Base-by-base conservation (phyloP, 2,888 invertebrate species). In the Lasioglossum morio region DNA sequence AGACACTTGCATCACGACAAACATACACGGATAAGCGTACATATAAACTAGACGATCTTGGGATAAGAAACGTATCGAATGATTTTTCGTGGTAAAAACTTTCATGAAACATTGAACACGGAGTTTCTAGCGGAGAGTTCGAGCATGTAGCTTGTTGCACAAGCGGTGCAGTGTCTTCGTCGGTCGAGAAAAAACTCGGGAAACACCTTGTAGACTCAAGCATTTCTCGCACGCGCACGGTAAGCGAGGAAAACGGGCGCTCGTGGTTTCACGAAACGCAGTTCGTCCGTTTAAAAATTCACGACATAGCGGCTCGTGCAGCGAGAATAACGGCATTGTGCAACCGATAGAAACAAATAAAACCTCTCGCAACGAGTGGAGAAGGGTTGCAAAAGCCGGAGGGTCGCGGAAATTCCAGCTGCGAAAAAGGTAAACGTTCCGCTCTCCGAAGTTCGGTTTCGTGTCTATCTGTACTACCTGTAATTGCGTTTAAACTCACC, bases 281-380 rank as follows among this genome's bases (percentile, higher is more conserved):
- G 66, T 66, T 66, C 30, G 34, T 63, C 14, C 30, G 66, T 66
- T 34, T 66, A 30, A 66, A 66, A 66, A 66, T 66, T 66, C 34
- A 66, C 34, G 66, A 34, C 34, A 34, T 30, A 30, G 66, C 66
- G 19, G 66, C 66, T 66, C 8, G 8, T 8, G 63, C 60, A 60
- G 60, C 34, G 60, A 30, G 30, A 63, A 63, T 63, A 30, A 63
- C 60, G 19, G 34, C 34, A 30, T 19, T 19, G 19, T 19, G 34
- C 66, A 30, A 66, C 34, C 66, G 19, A 66, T 34, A 66, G 30
- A 34, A 66, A 66, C 30, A 63, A 66, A 66, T 66, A 34, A 66
- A 66, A 66, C 27, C 2, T 14, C 16, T 16, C 2, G 60, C 60
- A 53, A 63, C 27, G 60, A 30, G 5, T 7, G 60, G 16, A 0